Conservation (phyloP, 2,888 invertebrate species). For the Idaea biselata region DNA sequence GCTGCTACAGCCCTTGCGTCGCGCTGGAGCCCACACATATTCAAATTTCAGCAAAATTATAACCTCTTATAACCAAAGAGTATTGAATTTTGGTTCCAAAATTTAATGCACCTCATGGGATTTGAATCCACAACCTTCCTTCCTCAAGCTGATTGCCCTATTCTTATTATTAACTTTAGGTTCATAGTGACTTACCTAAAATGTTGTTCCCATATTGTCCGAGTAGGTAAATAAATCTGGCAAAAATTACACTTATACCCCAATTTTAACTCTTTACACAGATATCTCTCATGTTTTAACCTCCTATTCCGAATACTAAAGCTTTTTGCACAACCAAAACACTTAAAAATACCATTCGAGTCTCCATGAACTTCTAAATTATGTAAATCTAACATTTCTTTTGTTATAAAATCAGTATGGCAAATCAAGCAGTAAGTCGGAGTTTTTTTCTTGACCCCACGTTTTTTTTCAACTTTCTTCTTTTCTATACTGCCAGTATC, state of each 20-base stretch:
- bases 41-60: no score
- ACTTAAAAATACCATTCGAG: conserved; percentile 48
- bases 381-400: conserved; percentile 42
- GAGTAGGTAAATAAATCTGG: conserved; percentile 49
- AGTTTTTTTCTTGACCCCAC: conserved; percentile 30
- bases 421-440: conserved; percentile 60
- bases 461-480: conserved; percentile 35
- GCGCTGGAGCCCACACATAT: no score
- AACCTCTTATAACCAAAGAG: no score
- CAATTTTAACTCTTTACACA: conserved; percentile 60
- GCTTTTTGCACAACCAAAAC: conserved; percentile 65
- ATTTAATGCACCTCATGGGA: no score
- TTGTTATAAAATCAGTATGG: conserved; percentile 43
- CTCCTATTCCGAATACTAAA: conserved; percentile 53
- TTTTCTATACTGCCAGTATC: conserved; percentile 12
- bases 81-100: no score
- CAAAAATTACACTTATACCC: conserved; percentile 64
- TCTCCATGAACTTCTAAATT: conserved; percentile 56
- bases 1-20: no score
- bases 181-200: neutral
- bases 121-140: no score
- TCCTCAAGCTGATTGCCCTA: no score
- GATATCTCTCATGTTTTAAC: conserved; percentile 53
- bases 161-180: no score
- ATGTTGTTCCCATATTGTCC: conserved; percentile 46